Evolutionary conservation across 2,113 vertebrate species (phyloP), one percentile per base, ranked within the genome.

Genomic region (Ursus arctos): DNA sequence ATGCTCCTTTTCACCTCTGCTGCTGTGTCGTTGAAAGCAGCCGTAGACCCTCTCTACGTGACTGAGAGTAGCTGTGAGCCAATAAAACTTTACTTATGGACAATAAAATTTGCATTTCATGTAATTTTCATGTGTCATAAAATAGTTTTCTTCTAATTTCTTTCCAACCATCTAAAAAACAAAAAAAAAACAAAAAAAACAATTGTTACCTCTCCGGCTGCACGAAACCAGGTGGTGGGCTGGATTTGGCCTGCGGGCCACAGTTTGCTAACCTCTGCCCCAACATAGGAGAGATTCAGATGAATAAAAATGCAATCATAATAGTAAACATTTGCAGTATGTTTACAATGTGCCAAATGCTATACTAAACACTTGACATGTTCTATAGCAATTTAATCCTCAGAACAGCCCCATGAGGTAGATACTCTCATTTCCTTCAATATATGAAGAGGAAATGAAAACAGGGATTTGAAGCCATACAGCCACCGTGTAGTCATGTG

Each of bases 361-460:
- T 33, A 13, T 55, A 49, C 65, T 61, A 85, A 96, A 87, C 49
- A 74, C 14, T 55, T 26, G 67, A 49, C 2, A 7, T 69, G 15
- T 77, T 92, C 95, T 88, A 33, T 51, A 36, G 88, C 57, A 91
- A 88, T 82, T 77, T 82, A 69, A 86, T 69, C 26, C 88, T 94
- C 79, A 43, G 19, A 91, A 88, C 53, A 95, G 65, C 40, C n/a
- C 88, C 59, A 16, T 15, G 49, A 83, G 85, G 55, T 84, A 67
- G 53, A 31, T 80, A 19, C 59, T 51, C 33, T 81, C 67, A 57
- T 92, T 95, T 93, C 83, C 72, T 96, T 86, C 71, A 49, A 0
- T 51, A 47, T 36, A 77, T 47, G 51, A 89, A 95, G 47, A 86
- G 55, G 63, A 93, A 86, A 91, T 85, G 90, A 92, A 86, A 80